These are phyloP conservation scores for Scopus umbretta DNA, from an alignment of 2,113 vertebrate species.

Conservation along the genomic window DNA sequence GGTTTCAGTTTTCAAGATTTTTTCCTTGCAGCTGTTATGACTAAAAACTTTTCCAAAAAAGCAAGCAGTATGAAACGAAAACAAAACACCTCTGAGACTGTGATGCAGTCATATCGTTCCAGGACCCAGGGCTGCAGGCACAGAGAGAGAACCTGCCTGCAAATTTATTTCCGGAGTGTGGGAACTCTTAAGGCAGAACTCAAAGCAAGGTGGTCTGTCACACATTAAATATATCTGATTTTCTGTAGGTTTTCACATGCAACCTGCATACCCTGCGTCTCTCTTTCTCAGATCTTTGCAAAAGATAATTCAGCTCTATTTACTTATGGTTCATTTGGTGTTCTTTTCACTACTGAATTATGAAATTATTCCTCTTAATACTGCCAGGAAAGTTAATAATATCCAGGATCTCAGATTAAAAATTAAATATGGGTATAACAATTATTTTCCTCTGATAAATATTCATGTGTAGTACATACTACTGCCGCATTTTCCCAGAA, in stretches of 20 bases:
- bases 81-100: neutral
- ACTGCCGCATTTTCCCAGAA: neutral
- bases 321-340: neutral
- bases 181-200: neutral
- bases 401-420: slow-evolving; percentile 19
- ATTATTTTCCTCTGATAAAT: slow-evolving; percentile 18
- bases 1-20: neutral
- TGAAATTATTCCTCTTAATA: slow-evolving; percentile 6
- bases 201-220: neutral
- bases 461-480: neutral
- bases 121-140: neutral
- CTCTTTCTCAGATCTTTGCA: neutral
- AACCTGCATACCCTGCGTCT: neutral
- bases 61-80: neutral
- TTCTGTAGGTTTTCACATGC: neutral
- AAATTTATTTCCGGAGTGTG: neutral
- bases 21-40: neutral
- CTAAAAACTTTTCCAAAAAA: neutral
- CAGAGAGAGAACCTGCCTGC: neutral
- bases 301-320: neutral
- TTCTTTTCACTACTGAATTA: slow-evolving; percentile 2
- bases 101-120: neutral
- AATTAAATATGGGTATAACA: neutral
- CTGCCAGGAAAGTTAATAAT: neutral
- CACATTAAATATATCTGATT: neutral